Conservation (phyloP, 2,888 invertebrate genomes). For the Candidula unifasciata region DNA sequence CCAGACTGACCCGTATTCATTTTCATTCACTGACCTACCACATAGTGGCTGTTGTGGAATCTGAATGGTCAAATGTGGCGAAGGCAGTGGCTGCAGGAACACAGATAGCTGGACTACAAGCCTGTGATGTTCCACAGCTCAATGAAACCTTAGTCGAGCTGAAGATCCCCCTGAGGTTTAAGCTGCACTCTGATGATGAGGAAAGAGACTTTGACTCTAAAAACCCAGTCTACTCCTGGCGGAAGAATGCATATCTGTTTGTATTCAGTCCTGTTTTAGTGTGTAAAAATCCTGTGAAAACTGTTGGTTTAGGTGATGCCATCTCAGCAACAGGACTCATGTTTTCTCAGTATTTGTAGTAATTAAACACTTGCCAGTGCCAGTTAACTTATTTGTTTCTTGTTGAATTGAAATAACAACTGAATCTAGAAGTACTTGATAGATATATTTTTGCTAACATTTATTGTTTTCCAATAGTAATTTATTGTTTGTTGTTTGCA, state of each 20-base stretch:
- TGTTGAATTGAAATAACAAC: too few species aligned
- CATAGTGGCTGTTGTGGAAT: constrained; percentile 75
- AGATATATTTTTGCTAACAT: too few species aligned
- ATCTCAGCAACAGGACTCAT: constrained; percentile 79
- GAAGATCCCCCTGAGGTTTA: constrained; percentile 74
- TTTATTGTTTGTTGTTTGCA: too few species aligned
- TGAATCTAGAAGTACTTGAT: too few species aligned
- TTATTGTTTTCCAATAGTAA: too few species aligned
- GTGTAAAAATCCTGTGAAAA: constrained; percentile 78
- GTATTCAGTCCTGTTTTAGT: constrained; percentile 79
- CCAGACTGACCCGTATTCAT: constrained; percentile 78
- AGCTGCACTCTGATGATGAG: constrained; percentile 67
- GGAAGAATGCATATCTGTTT: constrained; percentile 76
- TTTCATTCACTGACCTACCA: constrained; percentile 80
- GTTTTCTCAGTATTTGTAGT: constrained; percentile 72
- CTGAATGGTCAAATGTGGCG: constrained; percentile 77
- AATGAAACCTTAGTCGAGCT: constrained; percentile 75
- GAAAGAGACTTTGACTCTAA: constrained; percentile 67
- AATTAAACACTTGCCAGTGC: background rate
- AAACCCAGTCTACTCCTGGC: constrained; percentile 77
- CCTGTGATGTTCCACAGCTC: constrained; percentile 73
- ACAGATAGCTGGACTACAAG: constrained; percentile 77
- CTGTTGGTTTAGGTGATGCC: constrained; percentile 79
- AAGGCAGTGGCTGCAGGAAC: constrained; percentile 79
- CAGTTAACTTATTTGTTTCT: too few species aligned